Conservation (phyloP, 2,113 vertebrate species). For the Anthoscopus minutus region DNA sequence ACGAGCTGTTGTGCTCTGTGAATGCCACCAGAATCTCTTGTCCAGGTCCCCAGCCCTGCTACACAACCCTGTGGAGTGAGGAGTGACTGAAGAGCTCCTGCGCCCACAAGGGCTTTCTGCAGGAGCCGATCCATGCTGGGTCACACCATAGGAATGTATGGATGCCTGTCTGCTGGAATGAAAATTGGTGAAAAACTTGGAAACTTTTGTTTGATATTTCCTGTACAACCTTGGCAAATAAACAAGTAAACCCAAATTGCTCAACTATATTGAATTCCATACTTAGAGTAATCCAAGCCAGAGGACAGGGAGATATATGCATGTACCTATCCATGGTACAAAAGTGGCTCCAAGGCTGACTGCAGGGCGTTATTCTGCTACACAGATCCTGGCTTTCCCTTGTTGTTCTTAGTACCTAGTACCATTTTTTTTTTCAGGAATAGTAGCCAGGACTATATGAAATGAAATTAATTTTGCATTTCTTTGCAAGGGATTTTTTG, state of each 20-base stretch:
- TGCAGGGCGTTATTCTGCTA: neutral
- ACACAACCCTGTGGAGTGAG: neutral
- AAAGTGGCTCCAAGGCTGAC: neutral
- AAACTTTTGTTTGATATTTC: neutral
- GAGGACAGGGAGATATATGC: neutral
- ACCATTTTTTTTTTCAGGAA: neutral
- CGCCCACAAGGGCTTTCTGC: neutral
- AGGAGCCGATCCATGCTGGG: neutral
- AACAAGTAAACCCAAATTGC: neutral
- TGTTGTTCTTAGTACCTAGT: neutral
- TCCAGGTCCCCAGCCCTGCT: neutral
- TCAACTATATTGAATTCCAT: neutral
- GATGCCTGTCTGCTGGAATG: neutral
- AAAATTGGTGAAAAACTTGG: neutral
- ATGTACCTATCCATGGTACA: neutral
- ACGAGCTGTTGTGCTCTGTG: rapidly evolving
- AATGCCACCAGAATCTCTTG: neutral
- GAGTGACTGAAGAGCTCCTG: neutral
- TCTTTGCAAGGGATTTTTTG: neutral
- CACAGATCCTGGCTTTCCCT: neutral
- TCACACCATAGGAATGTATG: rapidly evolving
- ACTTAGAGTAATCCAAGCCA: neutral
- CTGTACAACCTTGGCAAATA: neutral
- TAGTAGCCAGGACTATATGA: neutral
- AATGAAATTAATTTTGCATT: neutral